Base-by-base conservation (phyloP, 2,797 vertebrate genomes). In the Eulemur mongoz region DNA sequence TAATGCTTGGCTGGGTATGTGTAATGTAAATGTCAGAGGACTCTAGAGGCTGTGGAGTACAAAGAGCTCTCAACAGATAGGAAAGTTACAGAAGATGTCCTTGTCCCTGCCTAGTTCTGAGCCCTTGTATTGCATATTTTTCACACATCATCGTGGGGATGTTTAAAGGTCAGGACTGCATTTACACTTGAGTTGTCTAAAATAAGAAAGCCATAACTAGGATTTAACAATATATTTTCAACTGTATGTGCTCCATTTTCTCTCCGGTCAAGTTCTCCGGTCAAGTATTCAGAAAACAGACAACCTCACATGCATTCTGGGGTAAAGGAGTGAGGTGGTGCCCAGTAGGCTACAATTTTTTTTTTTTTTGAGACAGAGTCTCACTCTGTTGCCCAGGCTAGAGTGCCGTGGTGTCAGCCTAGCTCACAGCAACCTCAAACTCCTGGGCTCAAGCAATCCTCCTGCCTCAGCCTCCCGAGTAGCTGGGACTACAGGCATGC, bases 111-210 rank as follows among this genome's bases (percentile, higher is more conserved):
- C 45, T 23, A 38, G 15, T 75, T 89, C 76, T 30, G 10, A 18
- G 27, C 43, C 54, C 30, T 89, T 17, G 40, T 40, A 35, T 75
- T 35, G 18, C 83, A 54, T 76, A 57, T 89, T 57, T 1, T 82
- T 98, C 87, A 95, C 88, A 97, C 93, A 93, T 84, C 63, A 72
- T 95, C 52, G n/a, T 93, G 83, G 0, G 8, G 96, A 73, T 89
- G 79, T 96, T 97, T 96, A 98, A 98, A 98, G 96, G 97, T 97
- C 96, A 96, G 57, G 2, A 94, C 79, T 22, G 5, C 59, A 78
- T 95, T 97, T 91, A 87, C 54, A 73, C 76, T 94, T 78, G 95
- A 96, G 84, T 93, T 84, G 79, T 97, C 75, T 94, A 72, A 98
- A 93, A 95, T 84, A 92, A 97, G 72, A 84, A 95, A 89, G 48